Evolutionary conservation across 2,888 invertebrate genomes (phyloP), one percentile per base, ranked within the genome.

Genomic region (Drosophila stalkeri): DNA sequence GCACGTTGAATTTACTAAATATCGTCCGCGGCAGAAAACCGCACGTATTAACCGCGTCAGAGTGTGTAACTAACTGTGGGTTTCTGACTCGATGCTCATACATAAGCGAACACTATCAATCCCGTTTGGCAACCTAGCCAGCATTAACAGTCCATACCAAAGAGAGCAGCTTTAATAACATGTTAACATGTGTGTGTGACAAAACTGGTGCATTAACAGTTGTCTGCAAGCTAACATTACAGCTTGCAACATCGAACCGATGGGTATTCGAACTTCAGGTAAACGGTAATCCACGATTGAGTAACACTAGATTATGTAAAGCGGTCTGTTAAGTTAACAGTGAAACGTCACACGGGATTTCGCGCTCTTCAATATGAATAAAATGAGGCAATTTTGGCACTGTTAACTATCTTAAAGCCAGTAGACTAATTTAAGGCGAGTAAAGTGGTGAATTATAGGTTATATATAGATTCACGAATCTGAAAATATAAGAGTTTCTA

Each of bases 1-100:
- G 56, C 37, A 55, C 57, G 64, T 55, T 64, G 43, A 79, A 68
- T 49, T 63, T 16, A 41, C 51, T 61, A 3, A 41, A 63, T 56
- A 49, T 39, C 63, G 63, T 79, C 80, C 80, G 75, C 68, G 68
- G 55, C 56, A 49, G 44, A 37, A 75, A 56, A 57, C 63, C 75
- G 60, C 60, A 56, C 69, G 59, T 51, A 35, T 47, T 49, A 64
- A 62, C 60, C 56, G 46, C 55, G 60, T 44, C 59, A 60, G 55
- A 67, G 67, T 57, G 44, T 75, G 49, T 60, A 75, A 79, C 75
- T 63, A 9, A 51, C 49, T 51, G 49, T 18, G 55, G 59, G 49
- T 59, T 56, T 61, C 55, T 37, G 39, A 33, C 56, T 57, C 41
- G 23, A 47, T n/a, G 54, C n/a, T 73, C 78, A 62, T 73, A 78